Conservation (phyloP, 2,888 invertebrate species). For the Drosophila recens region DNA sequence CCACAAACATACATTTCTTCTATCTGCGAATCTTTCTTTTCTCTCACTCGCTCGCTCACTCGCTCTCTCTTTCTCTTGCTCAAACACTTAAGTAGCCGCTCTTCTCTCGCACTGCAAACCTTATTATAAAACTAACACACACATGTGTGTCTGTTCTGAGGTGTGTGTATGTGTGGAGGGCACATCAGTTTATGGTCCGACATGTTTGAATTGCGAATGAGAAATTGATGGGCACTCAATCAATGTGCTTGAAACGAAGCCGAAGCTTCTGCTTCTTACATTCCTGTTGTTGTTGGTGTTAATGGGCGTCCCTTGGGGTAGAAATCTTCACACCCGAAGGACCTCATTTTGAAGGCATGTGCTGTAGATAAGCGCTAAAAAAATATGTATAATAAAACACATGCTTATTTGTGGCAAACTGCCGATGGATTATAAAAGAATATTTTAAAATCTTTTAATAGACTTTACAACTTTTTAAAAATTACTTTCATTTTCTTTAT, state of each 20-base stretch:
- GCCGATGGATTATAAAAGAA: background rate
- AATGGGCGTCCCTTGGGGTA: constrained; percentile 58
- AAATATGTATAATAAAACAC: constrained; percentile 4
- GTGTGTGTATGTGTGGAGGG: constrained; percentile 18
- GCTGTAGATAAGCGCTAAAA: constrained; percentile 53
- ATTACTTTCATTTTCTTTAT: too few relatives aligned
- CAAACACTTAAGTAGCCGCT: constrained; percentile 10
- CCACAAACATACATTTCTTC: constrained; percentile 56
- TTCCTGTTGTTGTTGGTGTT: constrained; percentile 45
- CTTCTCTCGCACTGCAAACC: constrained; percentile 19
- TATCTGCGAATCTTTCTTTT: background rate
- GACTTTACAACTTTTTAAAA: too few relatives aligned
- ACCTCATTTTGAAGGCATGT: constrained; percentile 45
- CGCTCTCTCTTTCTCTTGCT: constrained; percentile 1
- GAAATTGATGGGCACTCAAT: constrained; percentile 80
- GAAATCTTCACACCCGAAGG: background rate
- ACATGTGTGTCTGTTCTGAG: constrained; percentile 1
- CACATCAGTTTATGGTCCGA: constrained; percentile 69
- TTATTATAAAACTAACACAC: constrained; percentile 60
- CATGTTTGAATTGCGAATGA: constrained; percentile 80
- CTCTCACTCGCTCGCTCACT: background rate
- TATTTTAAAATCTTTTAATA: background rate
- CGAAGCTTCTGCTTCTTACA: constrained; percentile 1
- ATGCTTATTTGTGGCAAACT: background rate
- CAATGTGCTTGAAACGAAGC: constrained; percentile 64